Evolutionary conservation across 2,113 vertebrate species (phyloP), one percentile per base, ranked within the genome.

Genomic region (Centropristis striata): DNA sequence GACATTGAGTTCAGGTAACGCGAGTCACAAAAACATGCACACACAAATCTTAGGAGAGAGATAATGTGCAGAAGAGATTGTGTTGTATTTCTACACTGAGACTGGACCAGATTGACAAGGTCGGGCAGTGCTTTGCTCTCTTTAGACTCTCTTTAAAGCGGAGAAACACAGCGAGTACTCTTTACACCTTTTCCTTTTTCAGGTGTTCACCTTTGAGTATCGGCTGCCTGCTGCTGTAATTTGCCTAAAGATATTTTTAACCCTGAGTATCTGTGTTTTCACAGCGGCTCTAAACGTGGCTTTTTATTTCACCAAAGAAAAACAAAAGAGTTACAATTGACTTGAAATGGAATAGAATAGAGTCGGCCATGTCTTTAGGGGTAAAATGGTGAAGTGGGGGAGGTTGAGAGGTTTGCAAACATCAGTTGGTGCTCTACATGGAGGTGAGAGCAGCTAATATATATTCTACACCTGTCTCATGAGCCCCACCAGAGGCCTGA

Each of bases 1-100:
- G 90, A 92, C 90, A 86, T 86, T 87, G 89, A 84, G 78, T 88
- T 90, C 10, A 65, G 50, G 15, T 55, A n/a, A 85, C 10, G 42
- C 20, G 44, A 36, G 57, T 20, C 46, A 28, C 4, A 44, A 8
- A 20, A 4, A 64, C 27, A 44, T 1, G 18, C 69, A 58, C 50
- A n/a, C n/a, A n/a, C n/a, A n/a, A n/a, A n/a, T n/a, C 21, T n/a
- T 3, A n/a, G 20, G 39, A 54, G 68, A 59, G 67, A 78, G 63
- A 70, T 47, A 46, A n/a, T 37, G 69, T 79, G 41, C n/a, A 47
- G 2, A n/a, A 18, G 47, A 0, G n/a, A 41, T 46, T 42, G 25
- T 64, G 28, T 72, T 49, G 49, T 36, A 36, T 37, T 21, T 39
- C 69, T 59, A 41, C 57, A 44, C 54, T 23, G 20, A 58, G 50